Evolutionary conservation across 2,113 vertebrate genomes (phyloP), one percentile per base, ranked within the genome.

Genomic region (Mus pahari): DNA sequence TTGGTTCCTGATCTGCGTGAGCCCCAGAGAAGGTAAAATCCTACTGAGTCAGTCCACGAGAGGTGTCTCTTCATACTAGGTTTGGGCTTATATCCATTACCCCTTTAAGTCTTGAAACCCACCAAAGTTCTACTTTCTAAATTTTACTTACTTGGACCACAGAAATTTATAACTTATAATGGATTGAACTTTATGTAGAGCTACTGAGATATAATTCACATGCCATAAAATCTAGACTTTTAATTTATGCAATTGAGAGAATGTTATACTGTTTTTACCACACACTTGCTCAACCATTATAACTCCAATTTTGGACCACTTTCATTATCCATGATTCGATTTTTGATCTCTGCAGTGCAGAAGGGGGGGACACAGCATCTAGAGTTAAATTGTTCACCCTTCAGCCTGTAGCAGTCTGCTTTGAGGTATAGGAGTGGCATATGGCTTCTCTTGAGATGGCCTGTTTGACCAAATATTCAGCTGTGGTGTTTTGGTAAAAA

Each of bases 401-500:
- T 16, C 1, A 66, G 36, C 50, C 28, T 14, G 28, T 31, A 50
- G n/a, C 87, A 92, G n/a, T 55, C 28, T 36, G 28, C 45, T 50
- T 2, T 73, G 75, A 94, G 50, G 66, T 33, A 9, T 45, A 11
- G 7, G 31, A 19, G 66, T 45, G 55, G 55, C 78, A 62, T 39
- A n/a, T 86, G 94, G 84, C 31, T 77, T 86, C 89, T 79, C 86
- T 20, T 39, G 82, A 58, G 60, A 89, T 77, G 53, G 71, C 20
- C 75, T 68, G n/a, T 78, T 86, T 95, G 48, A 84, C 90, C 90
- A 88, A 79, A 74, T 66, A 48, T 60, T 74, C 78, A 75, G 22
- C 74, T 94, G 62, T 42, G 78, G 55, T 92, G 48, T 90, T 97
- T 78, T 79, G 84, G 33, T 96, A 66, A 94, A 94, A 94, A 81